phyloP scores from a whole-genome alignment of 2,888 invertebrate genomes.

The Pterobdella sp. region DNA sequence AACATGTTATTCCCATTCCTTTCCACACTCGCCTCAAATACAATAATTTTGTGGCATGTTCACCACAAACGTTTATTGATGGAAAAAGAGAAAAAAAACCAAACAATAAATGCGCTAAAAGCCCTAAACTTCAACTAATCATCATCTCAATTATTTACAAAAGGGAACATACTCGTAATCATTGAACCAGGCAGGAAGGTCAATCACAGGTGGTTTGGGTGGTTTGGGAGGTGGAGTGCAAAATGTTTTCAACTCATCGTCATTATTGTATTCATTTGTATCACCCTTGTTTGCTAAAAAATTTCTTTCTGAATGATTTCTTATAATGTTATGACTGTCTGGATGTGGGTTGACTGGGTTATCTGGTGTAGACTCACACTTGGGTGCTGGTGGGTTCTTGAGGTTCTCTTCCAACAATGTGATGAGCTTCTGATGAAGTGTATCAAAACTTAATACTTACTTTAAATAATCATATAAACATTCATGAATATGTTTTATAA shows the following conservation, averaged over 20 bases:
- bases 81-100: no score
- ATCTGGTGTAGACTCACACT: neutral
- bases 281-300: neutral
- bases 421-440: neutral
- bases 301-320: neutral
- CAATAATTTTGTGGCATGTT: no score
- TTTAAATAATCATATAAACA: no score
- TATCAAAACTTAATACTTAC: no score
- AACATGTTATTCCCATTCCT: no score
- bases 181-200: conserved; percentile 13
- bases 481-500: no score
- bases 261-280: conserved; percentile 2
- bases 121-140: neutral
- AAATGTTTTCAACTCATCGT: neutral
- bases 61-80: no score
- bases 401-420: neutral
- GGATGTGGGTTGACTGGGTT: neutral
- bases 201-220: conserved; percentile 13
- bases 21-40: no score
- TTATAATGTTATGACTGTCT: neutral
- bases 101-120: no score
- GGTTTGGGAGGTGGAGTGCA: conserved; percentile 21
- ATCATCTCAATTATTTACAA: neutral
- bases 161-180: conserved; percentile 9
- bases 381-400: neutral